phyloP scores from a whole-genome alignment of 2,797 vertebrate genomes.

The Microchirus variegatus region DNA sequence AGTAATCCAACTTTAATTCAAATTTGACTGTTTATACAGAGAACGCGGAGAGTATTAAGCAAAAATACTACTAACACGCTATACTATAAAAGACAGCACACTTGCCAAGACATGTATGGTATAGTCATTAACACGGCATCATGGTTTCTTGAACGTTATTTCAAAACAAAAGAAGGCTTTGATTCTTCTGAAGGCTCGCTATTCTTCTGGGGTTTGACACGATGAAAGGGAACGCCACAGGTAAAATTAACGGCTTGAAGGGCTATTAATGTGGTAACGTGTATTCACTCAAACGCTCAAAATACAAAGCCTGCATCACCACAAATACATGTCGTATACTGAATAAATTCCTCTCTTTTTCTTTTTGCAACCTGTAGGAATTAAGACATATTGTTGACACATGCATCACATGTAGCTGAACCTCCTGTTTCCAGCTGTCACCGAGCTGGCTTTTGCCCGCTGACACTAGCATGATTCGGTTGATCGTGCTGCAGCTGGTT shows the following conservation, averaged over 20 bases:
- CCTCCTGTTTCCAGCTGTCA: constrained; percentile 25
- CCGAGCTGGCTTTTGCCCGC: constrained; percentile 27
- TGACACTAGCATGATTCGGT: constrained; percentile 33
- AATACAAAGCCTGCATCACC: constrained; percentile 19
- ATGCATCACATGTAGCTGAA: constrained; percentile 23
- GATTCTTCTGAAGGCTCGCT: constrained; percentile 22
- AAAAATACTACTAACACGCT: constrained; percentile 39
- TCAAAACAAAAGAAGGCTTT: constrained; percentile 51
- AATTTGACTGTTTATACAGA: constrained; percentile 36
- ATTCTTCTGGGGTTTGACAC: constrained; percentile 25
- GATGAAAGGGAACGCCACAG: constrained; percentile 14
- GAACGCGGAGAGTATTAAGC: constrained; percentile 46
- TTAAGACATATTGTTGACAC: constrained; percentile 28
- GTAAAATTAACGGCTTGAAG: constrained; percentile 19
- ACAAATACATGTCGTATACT: constrained; percentile 16
- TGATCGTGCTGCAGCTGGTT: constrained; percentile 6
- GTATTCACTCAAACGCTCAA: constrained; percentile 12
- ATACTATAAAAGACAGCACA: constrained; percentile 18
- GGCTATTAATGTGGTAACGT: constrained; percentile 16
- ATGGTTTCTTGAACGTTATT: constrained; percentile 43
- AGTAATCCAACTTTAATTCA: constrained; percentile 45
- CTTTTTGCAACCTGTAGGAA: constrained; percentile 9
- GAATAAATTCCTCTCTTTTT: constrained; percentile 21
- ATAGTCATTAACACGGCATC: constrained; percentile 33
- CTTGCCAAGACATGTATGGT: constrained; percentile 29